Conservation (phyloP, 2,113 vertebrate genomes). For the Sorex fumeus region DNA sequence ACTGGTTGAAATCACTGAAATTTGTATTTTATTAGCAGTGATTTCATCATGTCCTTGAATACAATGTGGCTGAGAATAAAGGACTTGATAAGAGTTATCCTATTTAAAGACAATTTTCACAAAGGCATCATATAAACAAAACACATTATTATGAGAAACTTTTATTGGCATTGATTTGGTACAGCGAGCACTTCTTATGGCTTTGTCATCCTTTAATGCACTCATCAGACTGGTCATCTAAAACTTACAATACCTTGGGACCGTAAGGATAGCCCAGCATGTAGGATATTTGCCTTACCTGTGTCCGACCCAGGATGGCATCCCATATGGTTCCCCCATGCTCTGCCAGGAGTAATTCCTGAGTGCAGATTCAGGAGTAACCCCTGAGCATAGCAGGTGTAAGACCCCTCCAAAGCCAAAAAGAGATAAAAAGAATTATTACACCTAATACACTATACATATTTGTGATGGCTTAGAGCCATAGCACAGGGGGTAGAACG, state of each 20-base stretch:
- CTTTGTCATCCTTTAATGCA: not conserved
- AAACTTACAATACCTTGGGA: not conserved
- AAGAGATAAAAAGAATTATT: too few species aligned
- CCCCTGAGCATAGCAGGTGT: too few species aligned
- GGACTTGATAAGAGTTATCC: not conserved
- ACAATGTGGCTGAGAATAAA: not conserved
- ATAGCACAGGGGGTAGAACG: too few species aligned
- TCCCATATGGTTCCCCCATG: too few species aligned
- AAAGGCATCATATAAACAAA: conserved; percentile 18
- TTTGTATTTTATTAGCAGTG: conserved; percentile 29
- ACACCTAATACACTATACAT: too few species aligned
- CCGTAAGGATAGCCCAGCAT: too few species aligned
- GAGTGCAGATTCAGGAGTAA: too few species aligned
- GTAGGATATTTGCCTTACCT: too few species aligned
- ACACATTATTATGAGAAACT: not conserved
- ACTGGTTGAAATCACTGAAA: conserved; percentile 62
- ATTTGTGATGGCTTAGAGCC: too few species aligned
- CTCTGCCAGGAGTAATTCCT: too few species aligned
- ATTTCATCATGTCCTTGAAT: conserved; percentile 62
- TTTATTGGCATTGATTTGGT: conserved; percentile 55
- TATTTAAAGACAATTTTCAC: conserved; percentile 70
- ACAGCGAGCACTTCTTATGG: not conserved
- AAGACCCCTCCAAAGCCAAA: too few species aligned
- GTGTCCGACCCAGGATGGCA: too few species aligned
- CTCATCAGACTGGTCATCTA: not conserved